These are phyloP conservation scores for Mobula hypostoma DNA, from an alignment of 2,113 vertebrate genomes.

Conservation along the genomic window DNA sequence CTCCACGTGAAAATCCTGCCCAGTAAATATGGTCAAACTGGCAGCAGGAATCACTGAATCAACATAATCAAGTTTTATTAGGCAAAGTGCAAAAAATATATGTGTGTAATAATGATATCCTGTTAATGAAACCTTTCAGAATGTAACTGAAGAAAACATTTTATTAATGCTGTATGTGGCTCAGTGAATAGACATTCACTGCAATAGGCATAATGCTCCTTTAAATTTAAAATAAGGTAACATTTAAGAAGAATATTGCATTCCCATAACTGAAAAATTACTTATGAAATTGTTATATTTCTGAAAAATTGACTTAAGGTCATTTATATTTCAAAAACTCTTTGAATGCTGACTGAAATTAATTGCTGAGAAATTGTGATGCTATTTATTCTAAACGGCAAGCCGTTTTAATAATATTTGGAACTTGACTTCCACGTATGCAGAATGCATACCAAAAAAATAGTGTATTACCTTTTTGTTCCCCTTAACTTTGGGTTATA, in stretches of 20 bases:
- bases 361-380: too few species aligned
- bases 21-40: too few species aligned
- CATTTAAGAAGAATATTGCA: neutral
- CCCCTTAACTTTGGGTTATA: neutral
- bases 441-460: too few species aligned
- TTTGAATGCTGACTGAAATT: neutral
- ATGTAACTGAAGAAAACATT: neutral
- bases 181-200: neutral
- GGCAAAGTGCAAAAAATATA: neutral
- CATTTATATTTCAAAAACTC: neutral
- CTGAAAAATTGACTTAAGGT: neutral
- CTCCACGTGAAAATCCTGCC: too few species aligned
- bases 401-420: too few species aligned
- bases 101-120: neutral
- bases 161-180: neutral
- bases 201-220: neutral
- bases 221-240: neutral
- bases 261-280: neutral
- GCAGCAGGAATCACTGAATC: too few species aligned
- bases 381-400: too few species aligned
- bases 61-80: neutral
- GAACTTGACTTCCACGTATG: too few species aligned
- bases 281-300: neutral
- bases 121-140: neutral
- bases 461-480: too few species aligned